Percentiles rank a stretch among this genome's conserved stretches.
Evolutionary conservation across 1,140 invertebrate genomes (phyloP).

Genomic region (Hypothenemus hampei): DNA sequence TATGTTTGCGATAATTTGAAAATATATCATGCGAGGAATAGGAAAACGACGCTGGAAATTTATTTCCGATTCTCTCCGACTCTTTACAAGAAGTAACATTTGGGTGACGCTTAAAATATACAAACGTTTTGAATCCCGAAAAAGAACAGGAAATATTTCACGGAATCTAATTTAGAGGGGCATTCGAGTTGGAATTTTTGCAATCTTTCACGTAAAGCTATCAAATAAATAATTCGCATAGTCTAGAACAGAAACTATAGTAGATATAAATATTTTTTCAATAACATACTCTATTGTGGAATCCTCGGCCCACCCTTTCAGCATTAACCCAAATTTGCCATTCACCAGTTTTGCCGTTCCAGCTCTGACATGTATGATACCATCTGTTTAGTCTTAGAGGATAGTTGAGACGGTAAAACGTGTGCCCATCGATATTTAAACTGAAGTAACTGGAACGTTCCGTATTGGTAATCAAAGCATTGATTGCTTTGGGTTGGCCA

Average conservation of each 20-base stretch:
- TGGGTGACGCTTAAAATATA: background rate
- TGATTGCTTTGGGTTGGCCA: conserved; percentile 64
- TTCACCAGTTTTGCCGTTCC: conserved; percentile 79
- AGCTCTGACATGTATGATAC: conserved; percentile 80
- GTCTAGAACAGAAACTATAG: background rate
- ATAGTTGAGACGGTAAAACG: conserved; percentile 76
- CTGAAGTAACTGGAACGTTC: conserved; percentile 74
- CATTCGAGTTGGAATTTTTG: too few relatives aligned
- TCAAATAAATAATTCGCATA: too few relatives aligned
- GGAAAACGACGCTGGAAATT: too few relatives aligned
- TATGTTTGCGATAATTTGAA: too few relatives aligned
- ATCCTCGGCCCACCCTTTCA: conserved; percentile 74
- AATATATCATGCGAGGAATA: too few relatives aligned
- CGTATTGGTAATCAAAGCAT: conserved; percentile 72
- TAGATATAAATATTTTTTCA: too few relatives aligned
- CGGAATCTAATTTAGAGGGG: background rate
- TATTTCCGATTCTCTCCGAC: too few relatives aligned
- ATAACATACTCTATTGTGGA: conserved; percentile 71
- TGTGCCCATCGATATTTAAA: conserved; percentile 72
- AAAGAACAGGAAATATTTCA: background rate
- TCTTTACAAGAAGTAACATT: too few relatives aligned
- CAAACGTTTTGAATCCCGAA: background rate
- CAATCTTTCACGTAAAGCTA: too few relatives aligned
- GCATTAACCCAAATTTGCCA: conserved; percentile 84
- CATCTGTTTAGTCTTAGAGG: conserved; percentile 71